A percentile compares a stretch with the other conserved stretches of the same genome.
phyloP scores from a whole-genome alignment of 1,140 invertebrate genomes.

The Ostrea edulis region DNA sequence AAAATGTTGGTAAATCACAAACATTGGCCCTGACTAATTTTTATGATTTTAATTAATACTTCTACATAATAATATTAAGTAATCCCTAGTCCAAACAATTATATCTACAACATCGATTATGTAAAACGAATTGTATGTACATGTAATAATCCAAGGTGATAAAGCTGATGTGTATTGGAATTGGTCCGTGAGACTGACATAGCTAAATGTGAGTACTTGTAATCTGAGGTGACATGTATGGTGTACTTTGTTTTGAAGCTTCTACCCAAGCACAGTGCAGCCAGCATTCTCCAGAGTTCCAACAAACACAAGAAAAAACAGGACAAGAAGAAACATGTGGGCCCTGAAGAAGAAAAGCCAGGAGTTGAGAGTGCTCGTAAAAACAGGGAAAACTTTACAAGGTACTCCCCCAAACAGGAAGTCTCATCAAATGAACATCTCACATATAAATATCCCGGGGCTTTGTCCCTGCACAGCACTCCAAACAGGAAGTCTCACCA shows the following conservation, averaged over 20 bases:
- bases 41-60: too few relatives aligned
- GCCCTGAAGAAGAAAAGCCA: slow-evolving; percentile 81
- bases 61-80: too few relatives aligned
- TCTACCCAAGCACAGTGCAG: slow-evolving; percentile 96
- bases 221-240: background rate
- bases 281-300: slow-evolving; percentile 87
- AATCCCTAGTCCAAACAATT: too few relatives aligned
- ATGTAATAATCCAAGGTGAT: too few relatives aligned
- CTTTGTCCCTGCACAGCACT: background rate
- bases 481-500: background rate
- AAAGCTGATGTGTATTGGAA: too few relatives aligned
- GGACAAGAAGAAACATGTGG: slow-evolving; percentile 71
- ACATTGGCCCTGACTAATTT: too few relatives aligned
- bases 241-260: slow-evolving; percentile 76
- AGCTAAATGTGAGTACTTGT: too few relatives aligned
- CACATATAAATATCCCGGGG: slow-evolving; percentile 17
- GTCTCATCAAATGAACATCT: too few relatives aligned
- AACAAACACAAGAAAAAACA: slow-evolving; percentile 71
- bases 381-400: slow-evolving; percentile 96
- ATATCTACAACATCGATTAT: too few relatives aligned
- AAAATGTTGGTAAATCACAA: too few relatives aligned
- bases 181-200: too few relatives aligned
- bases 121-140: too few relatives aligned
- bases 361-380: slow-evolving; percentile 96
- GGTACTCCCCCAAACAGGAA: slow-evolving; percentile 78